Percentiles rank a stretch among this genome's conserved stretches.
These are phyloP conservation scores for Peromyscus polionotus DNA, from an alignment of 2,113 vertebrate genomes.

Conservation along the genomic window DNA sequence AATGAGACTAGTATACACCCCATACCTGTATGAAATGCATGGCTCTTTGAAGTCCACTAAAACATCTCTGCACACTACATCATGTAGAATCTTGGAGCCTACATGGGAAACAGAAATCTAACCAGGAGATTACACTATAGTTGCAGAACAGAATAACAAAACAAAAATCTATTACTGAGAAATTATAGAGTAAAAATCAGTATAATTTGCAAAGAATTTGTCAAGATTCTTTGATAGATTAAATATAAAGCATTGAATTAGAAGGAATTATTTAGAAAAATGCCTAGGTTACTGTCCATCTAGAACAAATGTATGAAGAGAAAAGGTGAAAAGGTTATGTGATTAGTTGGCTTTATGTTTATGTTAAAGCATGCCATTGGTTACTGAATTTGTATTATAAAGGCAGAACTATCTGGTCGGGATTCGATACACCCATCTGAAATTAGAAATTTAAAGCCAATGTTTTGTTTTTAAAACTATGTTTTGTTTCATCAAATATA, in stretches of 20 bases:
- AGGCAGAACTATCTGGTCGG: neutral
- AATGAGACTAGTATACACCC: neutral
- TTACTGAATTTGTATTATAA: neutral
- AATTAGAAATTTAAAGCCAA: neutral
- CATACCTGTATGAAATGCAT: neutral
- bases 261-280: neutral
- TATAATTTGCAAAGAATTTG: neutral
- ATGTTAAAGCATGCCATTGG: neutral
- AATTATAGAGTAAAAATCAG: neutral
- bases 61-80: neutral
- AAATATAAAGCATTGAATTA: neutral
- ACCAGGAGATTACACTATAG: neutral
- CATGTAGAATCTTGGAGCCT: neutral
- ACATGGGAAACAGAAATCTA: accelerated
- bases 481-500: neutral
- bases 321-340: neutral
- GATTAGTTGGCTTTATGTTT: neutral
- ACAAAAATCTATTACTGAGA: neutral
- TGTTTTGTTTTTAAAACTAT: neutral
- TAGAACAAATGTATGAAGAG: neutral
- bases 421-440: neutral
- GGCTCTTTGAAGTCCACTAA: neutral
- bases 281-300: neutral
- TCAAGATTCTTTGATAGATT: neutral
- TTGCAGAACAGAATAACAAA: neutral